Base-by-base conservation (phyloP, 2,888 invertebrate genomes). In the Caenorhabditis panamensis region DNA sequence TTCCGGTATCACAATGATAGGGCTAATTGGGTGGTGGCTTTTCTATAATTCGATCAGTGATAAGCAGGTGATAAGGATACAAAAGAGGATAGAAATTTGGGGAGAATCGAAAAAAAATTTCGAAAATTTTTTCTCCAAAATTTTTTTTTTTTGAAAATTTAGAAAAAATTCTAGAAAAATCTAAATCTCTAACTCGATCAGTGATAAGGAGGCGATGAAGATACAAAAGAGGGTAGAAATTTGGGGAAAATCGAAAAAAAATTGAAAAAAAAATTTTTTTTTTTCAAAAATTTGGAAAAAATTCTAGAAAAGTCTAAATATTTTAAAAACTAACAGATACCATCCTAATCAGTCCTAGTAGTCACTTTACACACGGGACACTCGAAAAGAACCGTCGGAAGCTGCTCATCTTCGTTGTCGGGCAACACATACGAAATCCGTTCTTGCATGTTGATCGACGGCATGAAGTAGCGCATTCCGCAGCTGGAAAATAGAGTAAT, bases 311-410 rank as follows among this genome's bases (percentile, higher is more conserved):
- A 13, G 41, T 41, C 41, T 41, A 16, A 4, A 31, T 31, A n/a
- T n/a, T n/a, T 36, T 36, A 8, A 36, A 36, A 36, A 36, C 36
- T 36, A 16, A 41, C 41, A 41, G 41, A 13, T 9, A 41, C 6
- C 3, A 41, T n/a, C 47, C 20, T 20, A 47, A 31, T 53, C 58
- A n/a, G 61, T 47, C 20, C 59, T 28, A 13, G 75, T 61, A 3
- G 24, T 20, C 16, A 37, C 26, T 56, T 80, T 71, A 63, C 81
- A 81, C 8, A 81, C 68, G 0, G 81, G 76, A 41, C 81, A 81
- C 20, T 67, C 31, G 18, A 81, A 81, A 3, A 72, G 22, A 5
- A 69, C 81, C 9, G 47, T 64, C 13, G 81, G 81, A 16, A 81
- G 72, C 2, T 62, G 53, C 59, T 76, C 64, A 18, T 47, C 47